Conservation (phyloP, 2,797 vertebrate species). For the Mormyrus proboscirostris region DNA sequence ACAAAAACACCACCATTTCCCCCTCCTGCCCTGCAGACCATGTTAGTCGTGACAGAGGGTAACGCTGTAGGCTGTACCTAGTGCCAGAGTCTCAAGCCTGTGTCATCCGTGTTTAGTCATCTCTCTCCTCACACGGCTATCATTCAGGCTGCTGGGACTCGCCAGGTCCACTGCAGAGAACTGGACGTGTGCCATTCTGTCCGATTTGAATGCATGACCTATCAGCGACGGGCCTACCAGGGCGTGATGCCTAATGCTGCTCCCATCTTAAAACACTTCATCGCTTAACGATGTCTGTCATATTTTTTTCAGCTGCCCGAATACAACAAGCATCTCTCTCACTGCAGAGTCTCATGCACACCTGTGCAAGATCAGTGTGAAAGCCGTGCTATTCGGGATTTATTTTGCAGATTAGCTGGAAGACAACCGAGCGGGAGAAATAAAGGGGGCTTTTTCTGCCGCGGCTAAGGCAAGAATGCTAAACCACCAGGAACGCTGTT, state of each 20-base stretch:
- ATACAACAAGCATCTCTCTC: not conserved
- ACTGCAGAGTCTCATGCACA: not conserved
- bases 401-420: slow-evolving; percentile 2
- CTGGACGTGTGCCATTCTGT: not conserved
- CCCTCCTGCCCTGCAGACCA: not conserved
- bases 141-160: not conserved
- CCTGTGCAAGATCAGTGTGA: not conserved
- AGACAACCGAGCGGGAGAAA: not conserved
- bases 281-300: not conserved
- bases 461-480: not conserved
- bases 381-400: not conserved
- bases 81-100: not conserved
- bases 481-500: not conserved
- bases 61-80: not conserved
- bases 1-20: not conserved
- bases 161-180: not conserved
- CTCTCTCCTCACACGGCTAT: not conserved
- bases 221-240: not conserved
- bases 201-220: not conserved
- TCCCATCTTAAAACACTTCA: not conserved
- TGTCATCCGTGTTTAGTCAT: not conserved
- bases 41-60: not conserved
- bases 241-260: not conserved
- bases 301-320: not conserved
- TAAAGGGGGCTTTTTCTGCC: not conserved